Evolutionary conservation across 2,113 vertebrate species (phyloP), one percentile per base, ranked within the genome.

Genomic region (Plestiodon gilberti): DNA sequence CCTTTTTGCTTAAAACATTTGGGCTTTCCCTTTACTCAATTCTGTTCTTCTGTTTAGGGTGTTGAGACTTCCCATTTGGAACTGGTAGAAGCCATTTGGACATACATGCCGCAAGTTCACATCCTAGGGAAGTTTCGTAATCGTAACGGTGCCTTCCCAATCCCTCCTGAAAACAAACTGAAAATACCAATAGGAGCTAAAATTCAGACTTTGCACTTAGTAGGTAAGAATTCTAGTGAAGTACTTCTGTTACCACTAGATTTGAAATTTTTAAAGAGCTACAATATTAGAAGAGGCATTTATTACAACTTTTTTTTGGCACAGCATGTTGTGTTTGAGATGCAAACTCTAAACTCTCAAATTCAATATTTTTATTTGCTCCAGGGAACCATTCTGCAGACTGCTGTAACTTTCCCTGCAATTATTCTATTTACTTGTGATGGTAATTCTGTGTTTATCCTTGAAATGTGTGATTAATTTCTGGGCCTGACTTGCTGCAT

Each of bases 31-130:
- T 78, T 84, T 40, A 79, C 84, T 95, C 85, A 69, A 85, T 90
- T 89, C 61, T 91, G 92, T 57, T 90, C 18, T 82, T 93, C 89
- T 93, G 92, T 91, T 55, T 92, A 99, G 99, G 99, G 99, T 89
- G 98, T 99, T 86, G 99, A 99, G 94, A 99, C 99, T 2, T 99
- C 99, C 75, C 99, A 99, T 94, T 95, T 99, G 94, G 98, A 99
- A 93, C 96, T 99, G 92, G 99, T 99, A 91, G 99, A 99, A 95
- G 99, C 99, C 91, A 98, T 99, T 94, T 99, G 99, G 99, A 99
- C 98, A 87, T 99, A 99, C 81, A 99, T 99, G 99, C 99, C 99
- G n/a, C 98, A 99, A 92, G 99, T 99, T 94, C 98, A 99, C 94
- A 98, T 99, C 90, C 96, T 99, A 92, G 99, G 99, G 84, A 99